Base-by-base conservation (phyloP, 2,888 invertebrate species). In the Ypsolopha scabrella region DNA sequence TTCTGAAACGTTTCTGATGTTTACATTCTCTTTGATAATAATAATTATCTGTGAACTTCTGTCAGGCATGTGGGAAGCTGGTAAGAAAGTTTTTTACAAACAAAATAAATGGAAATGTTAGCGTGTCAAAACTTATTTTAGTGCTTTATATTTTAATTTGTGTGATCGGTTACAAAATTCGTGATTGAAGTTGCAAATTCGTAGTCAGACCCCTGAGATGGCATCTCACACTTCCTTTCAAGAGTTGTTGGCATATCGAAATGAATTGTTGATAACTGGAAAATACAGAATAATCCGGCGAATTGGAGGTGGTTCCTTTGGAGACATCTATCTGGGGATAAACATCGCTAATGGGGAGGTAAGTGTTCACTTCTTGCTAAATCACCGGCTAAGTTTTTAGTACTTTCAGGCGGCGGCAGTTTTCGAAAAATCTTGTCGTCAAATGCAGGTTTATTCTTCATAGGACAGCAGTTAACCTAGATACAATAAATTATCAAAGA, bases 231-330 rank as follows among this genome's bases (percentile, higher is more conserved):
- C n/a, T 10, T 55, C 62, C 54, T 69, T 68, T 57, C 63, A 65
- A 53, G 60, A 63, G 51, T 55, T 68, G 58, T 55, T 68, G 46
- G 56, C 58, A 43, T 61, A 9, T 55, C 54, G 50, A 52, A 50
- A 48, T 48, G 38, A 50, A 51, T 14, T 46, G 51, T 43, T 49
- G 47, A 51, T 50, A 72, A 95, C 24, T 3, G 24, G 24, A 24
- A 24, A 94, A 85, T 97, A 96, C 88, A 92, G 95, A 76, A 90
- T 97, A 70, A 93, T 96, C 70, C 90, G 96, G 67, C 96, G 96
- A 90, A 96, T 98, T 78, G 96, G 98, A 69, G 97, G 96, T 85
- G 98, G 98, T 62, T 98, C 97, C 47, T 98, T 98, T 83, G 98
- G 98, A 72, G 98, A 98, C 88, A 98, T 98, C 81, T 98, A 95